These are phyloP conservation scores for Dryobota labecula DNA, from an alignment of 2,888 invertebrate species.

Conservation along the genomic window DNA sequence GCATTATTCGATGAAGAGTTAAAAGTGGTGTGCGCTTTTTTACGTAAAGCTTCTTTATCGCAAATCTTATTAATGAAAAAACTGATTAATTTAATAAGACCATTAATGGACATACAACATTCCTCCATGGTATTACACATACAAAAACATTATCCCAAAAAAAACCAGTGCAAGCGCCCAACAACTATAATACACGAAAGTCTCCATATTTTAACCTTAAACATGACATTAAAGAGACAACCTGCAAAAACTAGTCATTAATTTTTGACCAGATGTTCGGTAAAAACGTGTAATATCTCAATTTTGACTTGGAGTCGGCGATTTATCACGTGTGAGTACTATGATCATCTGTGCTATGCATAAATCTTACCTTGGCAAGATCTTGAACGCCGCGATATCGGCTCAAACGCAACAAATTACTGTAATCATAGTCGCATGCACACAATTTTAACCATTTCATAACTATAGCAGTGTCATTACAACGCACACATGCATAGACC, in stretches of 20 bases:
- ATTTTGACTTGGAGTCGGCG: conserved; percentile 61
- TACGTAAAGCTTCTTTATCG: not conserved
- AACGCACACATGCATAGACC: conserved; percentile 53
- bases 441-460: conserved; percentile 75
- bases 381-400: conserved; percentile 73
- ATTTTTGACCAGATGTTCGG: conserved; percentile 61
- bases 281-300: conserved; percentile 65
- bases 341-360: conserved; percentile 65
- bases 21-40: not conserved
- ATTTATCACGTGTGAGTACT: conserved; percentile 67
- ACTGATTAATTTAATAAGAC: conserved; percentile 19
- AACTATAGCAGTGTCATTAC: conserved; percentile 72
- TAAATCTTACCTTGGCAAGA: conserved; percentile 73
- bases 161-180: conserved; percentile 18
- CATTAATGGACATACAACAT: conserved; percentile 11
- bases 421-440: conserved; percentile 76
- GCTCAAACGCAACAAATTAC: conserved; percentile 76
- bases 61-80: not conserved
- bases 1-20: not conserved
- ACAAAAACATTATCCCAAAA: conserved; percentile 4
- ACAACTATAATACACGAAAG: conserved; percentile 50
- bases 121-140: not conserved
- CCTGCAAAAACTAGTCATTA: conserved; percentile 50
- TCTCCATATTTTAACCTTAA: conserved; percentile 54
- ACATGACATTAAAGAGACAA: conserved; percentile 51